Base-by-base conservation (phyloP, 2,797 vertebrate genomes). In the Caiman crocodilus region DNA sequence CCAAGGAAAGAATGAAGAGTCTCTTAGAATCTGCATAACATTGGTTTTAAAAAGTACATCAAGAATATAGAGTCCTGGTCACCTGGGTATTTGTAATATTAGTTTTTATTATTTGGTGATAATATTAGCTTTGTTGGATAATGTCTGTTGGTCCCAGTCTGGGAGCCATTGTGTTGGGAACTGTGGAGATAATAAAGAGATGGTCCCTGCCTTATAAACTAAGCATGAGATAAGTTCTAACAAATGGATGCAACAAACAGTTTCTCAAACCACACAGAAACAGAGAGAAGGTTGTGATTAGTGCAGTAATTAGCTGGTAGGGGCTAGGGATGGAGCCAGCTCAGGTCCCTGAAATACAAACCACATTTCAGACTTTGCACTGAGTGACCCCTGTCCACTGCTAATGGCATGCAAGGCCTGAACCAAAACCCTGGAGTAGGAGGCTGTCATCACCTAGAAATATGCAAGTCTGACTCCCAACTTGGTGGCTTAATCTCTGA, bases 311-410 rank as follows among this genome's bases (percentile, higher is more conserved):
- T 11, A 60, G 59, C 14, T 7, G 59, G 59, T 23, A 60, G 59
- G 59, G 74, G n/a, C 28, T 85, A 77, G 56, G 60, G 77, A 2
- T 79, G 26, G 12, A 63, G 12, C 18, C 77, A 21, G 92, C 23
- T 5, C 28, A 23, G 12, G 5, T 4, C 15, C 15, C 30, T 28
- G 69, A 84, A 58, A 5, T 21, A 20, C 4, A 56, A 55, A 11
- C 2, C 17, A 6, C 23, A 55, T 23, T 55, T 17, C 23, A 35
- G 58, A 58, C 85, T 42, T 32, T 15, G 16, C 0, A 15, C 0
- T 77, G 56, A 55, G 18, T 1, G 56, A 23, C 15, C 88, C 42
- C 89, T 21, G 14, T 69, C 25, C 0, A 0, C 1, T 2, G 14
- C 30, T 89, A 55, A 23, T 2, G 75, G 25, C 1, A 2, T 1